Base-by-base conservation (phyloP, 2,888 invertebrate species). In the Cephalotes varians region DNA sequence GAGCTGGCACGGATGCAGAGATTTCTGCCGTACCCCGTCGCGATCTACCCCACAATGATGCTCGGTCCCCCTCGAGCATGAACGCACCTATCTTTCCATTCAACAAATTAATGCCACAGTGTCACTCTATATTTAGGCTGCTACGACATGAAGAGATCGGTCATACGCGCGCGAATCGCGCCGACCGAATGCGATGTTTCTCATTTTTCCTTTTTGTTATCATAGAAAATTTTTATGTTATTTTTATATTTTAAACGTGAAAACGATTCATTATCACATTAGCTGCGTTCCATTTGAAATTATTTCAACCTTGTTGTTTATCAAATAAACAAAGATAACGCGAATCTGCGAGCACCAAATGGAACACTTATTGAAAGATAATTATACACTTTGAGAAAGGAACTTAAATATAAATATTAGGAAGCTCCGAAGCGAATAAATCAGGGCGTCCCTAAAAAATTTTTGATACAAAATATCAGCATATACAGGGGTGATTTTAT, bases 71-170 rank as follows among this genome's bases (percentile, higher is more conserved):
- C 91, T 79, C 77, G 91, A 87, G 90, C 89, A 90, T 91, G 91
- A 92, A 91, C 91, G 92, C 92, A 93, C 91, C 92, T 93, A 93
- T 90, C 91, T 91, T 89, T 92, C 91, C 92, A 93, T 93, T 93
- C 92, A 91, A 93, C 93, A 92, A 93, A 94, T 94, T 94, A 93
- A 90, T 93, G 93, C 92, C 91, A 92, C 92, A 93, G 92, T 94
- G 93, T 94, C 94, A 94, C 91, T 93, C 93, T 94, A 94, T 92
- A 93, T 93, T 92, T 93, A 94, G 89, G 88, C 47, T 88, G 85
- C 79, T 81, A 37, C 15, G 71, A 44, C 21, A 67, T 25, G 69
- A 44, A 79, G 77, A 79, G 77, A 79, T 79, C 44, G 69, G 56
- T 10, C 56, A 34, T 47, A 34, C 25, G 44, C 25, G 77, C 77